phyloP scores from a whole-genome alignment of 2,113 vertebrate genomes.

The Galbula dea region DNA sequence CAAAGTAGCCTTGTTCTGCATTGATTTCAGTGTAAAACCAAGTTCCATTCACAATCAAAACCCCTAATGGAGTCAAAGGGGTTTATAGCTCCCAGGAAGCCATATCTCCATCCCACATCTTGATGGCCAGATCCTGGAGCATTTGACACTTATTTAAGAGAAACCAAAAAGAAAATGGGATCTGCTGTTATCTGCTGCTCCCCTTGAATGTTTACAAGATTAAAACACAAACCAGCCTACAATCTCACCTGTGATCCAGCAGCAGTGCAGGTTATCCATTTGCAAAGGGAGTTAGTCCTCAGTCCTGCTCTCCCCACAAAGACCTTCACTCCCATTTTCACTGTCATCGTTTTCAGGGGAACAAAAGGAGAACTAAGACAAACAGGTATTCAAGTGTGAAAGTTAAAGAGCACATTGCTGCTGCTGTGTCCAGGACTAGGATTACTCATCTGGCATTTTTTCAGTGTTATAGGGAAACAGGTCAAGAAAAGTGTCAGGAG shows the following conservation, averaged over 20 bases:
- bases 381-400: not conserved
- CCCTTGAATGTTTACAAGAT: not conserved
- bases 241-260: not conserved
- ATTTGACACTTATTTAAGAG: not conserved
- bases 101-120: not conserved
- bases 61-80: not conserved
- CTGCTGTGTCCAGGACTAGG: not conserved
- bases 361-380: not conserved
- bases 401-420: constrained; percentile 1
- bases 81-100: not conserved
- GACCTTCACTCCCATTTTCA: not conserved
- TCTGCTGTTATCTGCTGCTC: not conserved
- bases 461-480: not conserved
- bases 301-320: not conserved
- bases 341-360: not conserved
- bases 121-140: not conserved
- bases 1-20: not conserved
- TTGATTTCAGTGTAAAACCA: not conserved
- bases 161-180: not conserved
- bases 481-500: not conserved
- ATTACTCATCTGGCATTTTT: constrained; percentile 14
- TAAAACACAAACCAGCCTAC: not conserved
- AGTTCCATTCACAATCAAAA: not conserved
- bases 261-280: not conserved
- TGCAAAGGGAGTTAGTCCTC: not conserved